These are phyloP conservation scores for Odontomachus brunneus DNA, from an alignment of 1,140 invertebrate genomes.

Conservation along the genomic window DNA sequence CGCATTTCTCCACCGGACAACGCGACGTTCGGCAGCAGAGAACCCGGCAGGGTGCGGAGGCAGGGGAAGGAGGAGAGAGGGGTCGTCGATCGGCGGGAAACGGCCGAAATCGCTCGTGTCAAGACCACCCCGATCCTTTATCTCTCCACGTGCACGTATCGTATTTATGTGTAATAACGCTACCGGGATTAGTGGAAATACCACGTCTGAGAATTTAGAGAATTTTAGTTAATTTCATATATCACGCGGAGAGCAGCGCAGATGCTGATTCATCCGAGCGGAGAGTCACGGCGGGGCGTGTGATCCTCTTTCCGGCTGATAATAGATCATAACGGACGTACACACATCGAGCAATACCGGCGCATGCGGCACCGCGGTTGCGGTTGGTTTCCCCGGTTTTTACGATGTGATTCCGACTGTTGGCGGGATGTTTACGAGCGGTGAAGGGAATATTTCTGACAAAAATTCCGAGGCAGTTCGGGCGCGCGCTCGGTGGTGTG, in stretches of 20 bases:
- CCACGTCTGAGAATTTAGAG: neutral
- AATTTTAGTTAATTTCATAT: conserved; percentile 1
- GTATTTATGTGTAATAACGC: neutral
- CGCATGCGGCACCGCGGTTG: conserved; percentile 8
- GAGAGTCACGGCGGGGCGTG: neutral
- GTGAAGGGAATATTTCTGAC: conserved; percentile 61
- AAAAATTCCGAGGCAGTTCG: conserved; percentile 46
- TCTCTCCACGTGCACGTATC: neutral
- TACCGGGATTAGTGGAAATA: neutral
- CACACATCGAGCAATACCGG: conserved; percentile 11
- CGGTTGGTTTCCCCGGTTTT: conserved; percentile 54
- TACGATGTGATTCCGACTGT: conserved; percentile 54
- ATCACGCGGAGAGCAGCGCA: neutral
- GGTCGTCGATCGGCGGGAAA: conserved; percentile 5
- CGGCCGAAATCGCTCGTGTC: neutral
- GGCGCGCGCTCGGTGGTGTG: neutral
- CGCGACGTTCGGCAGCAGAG: too few species aligned
- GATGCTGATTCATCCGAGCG: neutral
- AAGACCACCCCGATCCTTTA: neutral
- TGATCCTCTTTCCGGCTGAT: conserved; percentile 5
- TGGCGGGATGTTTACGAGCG: conserved; percentile 65
- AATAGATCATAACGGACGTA: conserved; percentile 50
- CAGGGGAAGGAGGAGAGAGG: neutral
- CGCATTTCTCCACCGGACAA: neutral
- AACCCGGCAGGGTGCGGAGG: too few species aligned